These are phyloP conservation scores for Natrix natrix DNA, from an alignment of 2,797 vertebrate species.

Conservation along the genomic window DNA sequence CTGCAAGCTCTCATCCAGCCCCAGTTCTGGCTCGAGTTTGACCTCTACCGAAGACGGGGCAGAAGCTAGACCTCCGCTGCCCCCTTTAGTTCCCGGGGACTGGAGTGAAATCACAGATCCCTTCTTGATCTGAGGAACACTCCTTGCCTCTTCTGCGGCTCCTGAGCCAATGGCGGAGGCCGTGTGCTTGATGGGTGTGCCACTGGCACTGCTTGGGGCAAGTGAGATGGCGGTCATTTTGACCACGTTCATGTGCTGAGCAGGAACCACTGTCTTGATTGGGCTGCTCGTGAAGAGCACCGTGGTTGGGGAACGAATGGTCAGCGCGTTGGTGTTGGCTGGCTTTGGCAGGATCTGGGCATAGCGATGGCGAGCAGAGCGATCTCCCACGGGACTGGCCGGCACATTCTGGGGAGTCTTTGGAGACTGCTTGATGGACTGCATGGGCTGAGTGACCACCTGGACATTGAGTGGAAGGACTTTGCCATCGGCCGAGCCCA, in stretches of 20 bases:
- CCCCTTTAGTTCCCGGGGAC: conserved; percentile 75
- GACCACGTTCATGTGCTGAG: conserved; percentile 91
- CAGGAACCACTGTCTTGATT: conserved; percentile 90
- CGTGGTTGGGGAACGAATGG: conserved; percentile 89
- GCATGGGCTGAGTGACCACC: conserved; percentile 92
- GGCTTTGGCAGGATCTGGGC: conserved; percentile 97
- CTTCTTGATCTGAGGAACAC: conserved; percentile 77
- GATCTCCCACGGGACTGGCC: conserved; percentile 84
- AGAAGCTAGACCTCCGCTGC: conserved; percentile 29
- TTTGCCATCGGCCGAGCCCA: conserved; percentile 85
- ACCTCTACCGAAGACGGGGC: conserved; percentile 76
- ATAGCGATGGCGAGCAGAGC: conserved; percentile 90
- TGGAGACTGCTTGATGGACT: conserved; percentile 87
- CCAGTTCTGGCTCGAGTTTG: conserved; percentile 85
- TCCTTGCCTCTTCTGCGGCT: conserved; percentile 73
- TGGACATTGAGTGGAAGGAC: conserved; percentile 93
- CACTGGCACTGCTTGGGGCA: conserved; percentile 75
- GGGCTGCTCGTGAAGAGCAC: conserved; percentile 94
- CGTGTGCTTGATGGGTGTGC: conserved; percentile 77
- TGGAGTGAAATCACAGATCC: conserved; percentile 82
- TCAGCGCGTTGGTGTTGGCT: conserved; percentile 81
- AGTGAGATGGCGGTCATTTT: conserved; percentile 95
- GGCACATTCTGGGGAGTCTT: conserved; percentile 88
- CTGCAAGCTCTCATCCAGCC: conserved; percentile 76
- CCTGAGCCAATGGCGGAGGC: conserved; percentile 73